Evolutionary conservation across 2,113 vertebrate genomes (phyloP), one percentile per base, ranked within the genome.

Genomic region (Pterocles gutturalis): DNA sequence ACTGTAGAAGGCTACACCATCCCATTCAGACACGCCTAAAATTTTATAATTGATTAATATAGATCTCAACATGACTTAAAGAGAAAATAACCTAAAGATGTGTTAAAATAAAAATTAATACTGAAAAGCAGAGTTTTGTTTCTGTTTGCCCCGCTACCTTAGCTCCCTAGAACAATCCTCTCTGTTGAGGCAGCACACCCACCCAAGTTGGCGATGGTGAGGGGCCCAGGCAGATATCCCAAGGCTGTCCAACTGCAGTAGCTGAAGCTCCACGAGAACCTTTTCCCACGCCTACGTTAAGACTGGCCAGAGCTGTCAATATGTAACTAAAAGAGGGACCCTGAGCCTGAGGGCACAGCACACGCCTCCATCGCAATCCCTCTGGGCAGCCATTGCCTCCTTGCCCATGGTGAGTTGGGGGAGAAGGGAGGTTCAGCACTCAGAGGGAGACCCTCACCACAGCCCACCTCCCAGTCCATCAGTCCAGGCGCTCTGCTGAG

Each of bases 401-500:
- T 34, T 55, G 12, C 21, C 38, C 0, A 0, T 2, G 15, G 17
- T 26, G 54, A 33, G 7, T 0, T n/a, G 28, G 14, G 33, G 20
- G 6, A 60, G 19, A 65, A 64, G 29, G 24, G 51, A 34, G 18
- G n/a, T 28, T 75, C 24, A 36, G 58, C 54, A 55, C 28, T 14
- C 21, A 3, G 58, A 26, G 6, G 5, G 8, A 18, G 7, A 26
- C n/a, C 15, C 25, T 78, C 38, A 24, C 31, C 26, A 34, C 96
- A 98, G 97, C 94, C 86, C 83, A 91, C 72, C 92, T 98, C 97
- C 98, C 97, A 98, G 98, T 96, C 21, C 20, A 61, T 41, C 97
- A 98, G 98, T 96, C 21, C 20, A 61, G 36, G 8, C 2, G 2
- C 20, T 75, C 43, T 58, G 34, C 28, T 43, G 69, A 92, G 49